Conservation (phyloP, 2,797 vertebrate species). For the Melopsittacus undulatus region DNA sequence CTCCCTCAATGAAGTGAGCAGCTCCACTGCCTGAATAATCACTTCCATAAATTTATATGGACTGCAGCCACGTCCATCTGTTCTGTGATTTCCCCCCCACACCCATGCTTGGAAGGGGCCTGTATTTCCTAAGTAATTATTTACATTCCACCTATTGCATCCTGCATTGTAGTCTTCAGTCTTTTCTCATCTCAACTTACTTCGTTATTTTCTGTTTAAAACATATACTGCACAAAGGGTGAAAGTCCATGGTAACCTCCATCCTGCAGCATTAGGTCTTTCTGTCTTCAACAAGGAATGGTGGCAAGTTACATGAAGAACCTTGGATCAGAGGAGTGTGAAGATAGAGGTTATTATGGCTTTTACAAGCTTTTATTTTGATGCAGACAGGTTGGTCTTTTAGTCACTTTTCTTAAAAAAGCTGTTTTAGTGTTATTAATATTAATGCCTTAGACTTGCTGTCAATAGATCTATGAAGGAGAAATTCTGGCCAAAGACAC, state of each 20-base stretch:
- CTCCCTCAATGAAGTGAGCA: constrained; percentile 62
- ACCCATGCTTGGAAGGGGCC: background rate
- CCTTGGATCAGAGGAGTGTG: background rate
- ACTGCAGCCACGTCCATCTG: constrained; percentile 30
- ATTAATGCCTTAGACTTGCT: background rate
- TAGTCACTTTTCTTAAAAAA: background rate
- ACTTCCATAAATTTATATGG: constrained; percentile 45
- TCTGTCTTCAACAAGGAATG: background rate
- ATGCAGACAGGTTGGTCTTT: background rate
- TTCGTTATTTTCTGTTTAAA: background rate
- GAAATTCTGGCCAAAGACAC: background rate
- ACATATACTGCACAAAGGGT: background rate
- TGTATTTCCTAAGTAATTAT: constrained; percentile 44
- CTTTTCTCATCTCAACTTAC: background rate
- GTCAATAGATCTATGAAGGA: background rate
- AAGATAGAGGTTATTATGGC: background rate
- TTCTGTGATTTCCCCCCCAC: constrained; percentile 46
- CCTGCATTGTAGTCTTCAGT: background rate
- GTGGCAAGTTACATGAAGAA: background rate
- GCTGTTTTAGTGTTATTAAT: background rate
- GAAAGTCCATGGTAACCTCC: background rate
- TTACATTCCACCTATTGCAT: constrained; percentile 55
- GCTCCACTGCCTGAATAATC: constrained; percentile 44
- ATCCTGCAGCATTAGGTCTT: background rate
- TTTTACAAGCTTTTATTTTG: background rate